Percentiles rank a stretch among this genome's conserved stretches.
Evolutionary conservation across 2,797 vertebrate species (phyloP).

Genomic region (Spinibarbus caldwelli): DNA sequence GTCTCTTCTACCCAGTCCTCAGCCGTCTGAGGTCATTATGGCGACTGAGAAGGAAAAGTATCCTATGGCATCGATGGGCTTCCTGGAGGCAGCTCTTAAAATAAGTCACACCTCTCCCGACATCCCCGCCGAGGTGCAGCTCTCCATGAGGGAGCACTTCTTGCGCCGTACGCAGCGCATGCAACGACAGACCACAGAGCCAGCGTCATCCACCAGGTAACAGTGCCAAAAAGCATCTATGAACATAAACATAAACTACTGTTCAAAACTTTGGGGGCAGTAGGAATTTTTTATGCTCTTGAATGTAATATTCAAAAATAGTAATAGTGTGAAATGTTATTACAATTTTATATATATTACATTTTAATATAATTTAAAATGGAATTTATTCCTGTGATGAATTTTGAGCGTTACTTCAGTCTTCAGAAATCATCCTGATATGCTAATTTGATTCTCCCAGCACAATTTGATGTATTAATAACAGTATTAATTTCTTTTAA

Average conservation of each 20-base stretch:
- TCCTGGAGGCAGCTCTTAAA: slow-evolving; percentile 96
- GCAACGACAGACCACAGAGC: slow-evolving; percentile 95
- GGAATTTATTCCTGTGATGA: background rate
- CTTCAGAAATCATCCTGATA: background rate
- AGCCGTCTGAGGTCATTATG: slow-evolving; percentile 80
- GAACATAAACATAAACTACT: background rate
- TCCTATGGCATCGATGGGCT: slow-evolving; percentile 82
- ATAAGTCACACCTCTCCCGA: slow-evolving; percentile 98
- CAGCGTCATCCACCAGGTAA: slow-evolving; percentile 92
- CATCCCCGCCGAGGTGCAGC: slow-evolving; percentile 96
- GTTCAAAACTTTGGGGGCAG: background rate
- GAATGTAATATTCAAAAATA: background rate
- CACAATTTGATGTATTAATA: too few species aligned
- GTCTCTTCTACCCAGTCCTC: slow-evolving; percentile 60
- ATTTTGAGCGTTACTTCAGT: background rate
- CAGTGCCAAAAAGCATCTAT: background rate
- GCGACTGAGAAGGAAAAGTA: slow-evolving; percentile 96
- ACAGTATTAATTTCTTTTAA: too few species aligned
- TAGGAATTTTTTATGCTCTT: background rate
- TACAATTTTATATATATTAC: background rate
- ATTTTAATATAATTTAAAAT: too few species aligned
- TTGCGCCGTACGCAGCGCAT: slow-evolving; percentile 89
- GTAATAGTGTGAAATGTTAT: background rate
- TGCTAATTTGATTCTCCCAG: too few species aligned
- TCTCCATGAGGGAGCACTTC: slow-evolving; percentile 96